Base-by-base conservation (phyloP, 2,888 invertebrate species). In the Volucella zonaria region DNA sequence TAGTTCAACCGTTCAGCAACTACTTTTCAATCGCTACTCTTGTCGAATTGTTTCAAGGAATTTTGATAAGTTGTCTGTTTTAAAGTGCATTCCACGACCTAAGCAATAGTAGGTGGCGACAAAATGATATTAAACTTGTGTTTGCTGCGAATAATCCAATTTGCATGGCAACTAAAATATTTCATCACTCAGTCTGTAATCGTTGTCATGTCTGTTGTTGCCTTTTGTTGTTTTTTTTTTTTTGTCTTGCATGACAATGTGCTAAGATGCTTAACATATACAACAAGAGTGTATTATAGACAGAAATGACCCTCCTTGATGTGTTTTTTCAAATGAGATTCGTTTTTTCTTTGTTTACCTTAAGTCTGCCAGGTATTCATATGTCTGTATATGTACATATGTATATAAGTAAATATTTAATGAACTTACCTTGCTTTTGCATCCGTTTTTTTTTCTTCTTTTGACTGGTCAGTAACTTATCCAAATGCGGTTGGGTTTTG, bases 391-490 rank as follows among this genome's bases (percentile, higher is more conserved):
- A 23, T 23, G 18, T 23, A n/a, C n/a, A n/a, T n/a, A 38, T 12
- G 10, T 56, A 58, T 11, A 14, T n/a, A 40, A 40, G 40, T 47
- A 64, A 18, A 43, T 40, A 64, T 74, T 56, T 45, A 74, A 75
- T 42, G 47, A 75, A 76, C 76, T 76, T 61, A 76, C 76, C 67
- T 76, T 76, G 67, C 52, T 76, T 76, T 68, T 54, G 52, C 76
- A 76, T 76, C 76, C 61, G 67, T 68, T 76, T 4, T 56, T 54
- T 54, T 3, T 23, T 61, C n/a, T 54, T 23, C 58, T 42, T 2
- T 45, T 18, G 23, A 8, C 18, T 8, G 43, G 11, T 10, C 11
- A 14, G 15, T 43, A 59, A 51, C 51, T 12, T 76, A 76, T 76
- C 76, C 76, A 52, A 76, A 59, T 15, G 59, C 10, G 18, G n/a